These are phyloP conservation scores for Gavia stellata DNA, from an alignment of 2,113 vertebrate species.

Conservation along the genomic window DNA sequence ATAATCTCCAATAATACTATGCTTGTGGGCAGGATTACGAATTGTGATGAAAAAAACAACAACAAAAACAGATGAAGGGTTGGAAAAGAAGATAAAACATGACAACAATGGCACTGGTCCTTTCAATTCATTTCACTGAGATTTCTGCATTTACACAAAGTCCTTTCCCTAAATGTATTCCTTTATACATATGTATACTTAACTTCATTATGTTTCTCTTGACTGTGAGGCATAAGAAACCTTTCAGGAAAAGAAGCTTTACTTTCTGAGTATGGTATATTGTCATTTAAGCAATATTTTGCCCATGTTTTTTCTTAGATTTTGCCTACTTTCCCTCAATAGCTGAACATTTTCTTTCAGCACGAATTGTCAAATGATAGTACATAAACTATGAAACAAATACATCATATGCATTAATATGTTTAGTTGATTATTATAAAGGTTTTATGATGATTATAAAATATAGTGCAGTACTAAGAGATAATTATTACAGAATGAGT, in stretches of 20 bases:
- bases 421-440: not conserved
- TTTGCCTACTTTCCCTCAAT: not conserved
- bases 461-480: not conserved
- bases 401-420: not conserved
- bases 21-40: not conserved
- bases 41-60: not conserved
- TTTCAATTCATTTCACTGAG: not conserved
- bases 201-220: not conserved
- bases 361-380: not conserved
- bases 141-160: not conserved
- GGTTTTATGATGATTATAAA: not conserved
- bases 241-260: not conserved
- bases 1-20: not conserved
- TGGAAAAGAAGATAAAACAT: not conserved
- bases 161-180: not conserved
- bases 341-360: not conserved
- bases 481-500: not conserved
- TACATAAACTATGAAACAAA: not conserved
- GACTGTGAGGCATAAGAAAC: not conserved
- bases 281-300: not conserved
- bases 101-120: not conserved
- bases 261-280: not conserved
- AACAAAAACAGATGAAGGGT: not conserved
- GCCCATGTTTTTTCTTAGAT: not conserved
- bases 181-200: not conserved